Conservation (phyloP, 2,113 vertebrate genomes). For the Mohoua ochrocephala region DNA sequence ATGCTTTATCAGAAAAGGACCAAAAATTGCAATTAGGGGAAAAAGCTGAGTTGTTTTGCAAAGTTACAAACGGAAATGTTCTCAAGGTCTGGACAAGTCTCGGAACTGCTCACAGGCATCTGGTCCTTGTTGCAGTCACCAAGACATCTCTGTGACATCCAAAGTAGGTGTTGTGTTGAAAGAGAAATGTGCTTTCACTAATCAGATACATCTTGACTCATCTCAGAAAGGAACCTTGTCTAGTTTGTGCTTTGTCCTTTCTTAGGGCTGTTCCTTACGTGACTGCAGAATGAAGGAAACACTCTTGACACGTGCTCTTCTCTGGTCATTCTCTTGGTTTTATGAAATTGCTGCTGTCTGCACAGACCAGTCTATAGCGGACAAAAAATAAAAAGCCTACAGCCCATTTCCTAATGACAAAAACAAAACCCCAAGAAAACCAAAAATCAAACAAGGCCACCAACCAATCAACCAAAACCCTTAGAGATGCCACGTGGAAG, state of each 20-base stretch:
- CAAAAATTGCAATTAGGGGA: background rate
- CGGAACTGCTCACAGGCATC: background rate
- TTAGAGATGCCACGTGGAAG: background rate
- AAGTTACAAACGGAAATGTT: background rate
- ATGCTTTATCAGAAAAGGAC: background rate
- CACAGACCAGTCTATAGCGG: background rate
- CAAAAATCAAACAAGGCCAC: background rate
- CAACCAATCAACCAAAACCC: background rate
- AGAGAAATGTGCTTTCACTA: background rate
- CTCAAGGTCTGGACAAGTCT: background rate
- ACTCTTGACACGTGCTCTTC: background rate
- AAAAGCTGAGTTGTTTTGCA: background rate
- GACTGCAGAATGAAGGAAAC: background rate
- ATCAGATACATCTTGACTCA: background rate
- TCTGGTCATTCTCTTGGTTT: background rate
- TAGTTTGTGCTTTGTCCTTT: background rate
- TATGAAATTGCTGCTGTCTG: background rate
- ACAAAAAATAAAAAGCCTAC: background rate
- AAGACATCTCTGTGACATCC: background rate
- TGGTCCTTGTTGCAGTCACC: background rate
- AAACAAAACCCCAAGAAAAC: background rate
- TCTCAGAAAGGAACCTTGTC: background rate
- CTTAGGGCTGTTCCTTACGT: background rate
- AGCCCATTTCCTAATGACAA: background rate
- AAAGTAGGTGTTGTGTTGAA: background rate